Percentiles rank a stretch among this genome's conserved stretches.
These are phyloP conservation scores for Bovichtus variegatus DNA, from an alignment of 2,797 vertebrate species.

Conservation along the genomic window DNA sequence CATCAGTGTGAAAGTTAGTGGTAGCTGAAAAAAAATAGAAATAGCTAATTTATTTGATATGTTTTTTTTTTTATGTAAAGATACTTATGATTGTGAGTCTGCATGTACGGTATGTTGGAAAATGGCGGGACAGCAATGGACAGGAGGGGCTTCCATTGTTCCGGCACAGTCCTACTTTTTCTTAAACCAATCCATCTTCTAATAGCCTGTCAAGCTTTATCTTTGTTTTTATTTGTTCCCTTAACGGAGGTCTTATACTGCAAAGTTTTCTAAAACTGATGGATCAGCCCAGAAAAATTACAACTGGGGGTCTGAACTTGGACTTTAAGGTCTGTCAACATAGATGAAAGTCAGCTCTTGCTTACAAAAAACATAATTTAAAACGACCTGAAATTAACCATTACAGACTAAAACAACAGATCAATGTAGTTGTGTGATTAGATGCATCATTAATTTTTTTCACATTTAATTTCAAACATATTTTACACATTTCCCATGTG, in stretches of 20 bases:
- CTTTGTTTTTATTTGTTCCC: not conserved
- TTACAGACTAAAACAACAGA: conserved; percentile 15
- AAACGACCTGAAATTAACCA: conserved; percentile 14
- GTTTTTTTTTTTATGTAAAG: too few species aligned
- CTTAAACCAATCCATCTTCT: not conserved
- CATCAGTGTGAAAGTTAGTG: not conserved
- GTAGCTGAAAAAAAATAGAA: not conserved
- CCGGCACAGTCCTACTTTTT: too few species aligned
- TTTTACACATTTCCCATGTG: not conserved
- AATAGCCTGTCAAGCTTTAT: not conserved
- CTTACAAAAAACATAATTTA: conserved; percentile 11
- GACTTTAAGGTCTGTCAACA: conserved; percentile 34
- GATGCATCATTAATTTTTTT: not conserved
- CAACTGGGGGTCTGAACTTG: not conserved
- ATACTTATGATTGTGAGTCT: not conserved
- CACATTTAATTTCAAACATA: conserved; percentile 12
- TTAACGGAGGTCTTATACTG: not conserved
- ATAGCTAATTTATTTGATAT: not conserved
- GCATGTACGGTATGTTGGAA: not conserved
- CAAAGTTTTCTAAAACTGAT: not conserved
- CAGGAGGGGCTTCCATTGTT: not conserved
- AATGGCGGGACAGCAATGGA: not conserved
- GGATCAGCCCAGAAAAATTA: conserved; percentile 1
- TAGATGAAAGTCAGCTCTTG: conserved; percentile 12
- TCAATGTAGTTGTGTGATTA: conserved; percentile 4